Evolutionary conservation across 2,113 vertebrate species (phyloP), one percentile per base, ranked within the genome.

Genomic region (Pseudolaguvia tuberculata): DNA sequence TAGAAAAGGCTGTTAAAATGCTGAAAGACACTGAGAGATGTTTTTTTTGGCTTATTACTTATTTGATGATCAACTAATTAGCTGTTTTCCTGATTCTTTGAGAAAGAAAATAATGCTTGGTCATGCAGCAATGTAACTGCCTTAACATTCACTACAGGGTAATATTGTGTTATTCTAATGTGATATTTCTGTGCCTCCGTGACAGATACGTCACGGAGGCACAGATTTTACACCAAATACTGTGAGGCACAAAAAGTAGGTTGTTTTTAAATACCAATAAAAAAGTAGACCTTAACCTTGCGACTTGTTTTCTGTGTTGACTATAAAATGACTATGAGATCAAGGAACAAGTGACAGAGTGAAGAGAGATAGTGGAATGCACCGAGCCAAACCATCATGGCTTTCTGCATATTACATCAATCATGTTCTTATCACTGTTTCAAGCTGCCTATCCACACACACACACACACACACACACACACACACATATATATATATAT

Each of bases 401-500:
- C 42, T 53, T 76, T 75, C 39, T 27, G 20, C 39, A 31, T 47
- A 70, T 58, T 48, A 53, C 29, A 51, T 70, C 75, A 61, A 68
- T 77, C 42, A 71, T n/a, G 59, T 67, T 63, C 57, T 53, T 80
- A 70, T 84, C 81, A 70, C 52, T 63, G 15, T 59, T 72, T 35
- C 12, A 35, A 29, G 25, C 25, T 58, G 53, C 7, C 63, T 67
- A 75, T 57, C 52, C 25, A 11, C n/a, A n/a, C n/a, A n/a, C n/a
- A n/a, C n/a, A n/a, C n/a, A n/a, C n/a, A n/a, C n/a, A n/a, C n/a
- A n/a, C n/a, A n/a, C n/a, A n/a, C n/a, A n/a, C n/a, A n/a, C n/a
- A n/a, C n/a, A n/a, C n/a, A n/a, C n/a, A n/a, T n/a, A n/a, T n/a
- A n/a, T n/a, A n/a, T n/a, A n/a, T n/a, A n/a, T n/a, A n/a, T n/a